Evolutionary conservation across 1,140 invertebrate species (phyloP).

Genomic region (Cyphomyrmex costatus): DNA sequence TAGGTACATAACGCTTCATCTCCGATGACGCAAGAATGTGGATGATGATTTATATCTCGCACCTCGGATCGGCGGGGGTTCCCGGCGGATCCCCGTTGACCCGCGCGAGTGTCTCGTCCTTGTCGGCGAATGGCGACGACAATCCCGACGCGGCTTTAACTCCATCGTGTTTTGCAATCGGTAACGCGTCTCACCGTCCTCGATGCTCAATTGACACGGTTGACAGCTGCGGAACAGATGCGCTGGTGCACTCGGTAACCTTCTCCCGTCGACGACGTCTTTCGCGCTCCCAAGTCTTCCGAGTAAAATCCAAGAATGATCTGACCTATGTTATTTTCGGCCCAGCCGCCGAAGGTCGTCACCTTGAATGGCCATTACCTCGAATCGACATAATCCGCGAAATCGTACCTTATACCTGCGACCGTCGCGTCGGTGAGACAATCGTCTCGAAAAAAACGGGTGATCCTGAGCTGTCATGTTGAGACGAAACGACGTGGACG

Average conservation of each 20-base stretch:
- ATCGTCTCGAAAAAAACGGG: not conserved
- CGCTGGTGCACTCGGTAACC: not conserved
- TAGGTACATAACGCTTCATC: slow-evolving; percentile 23
- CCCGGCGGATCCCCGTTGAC: not conserved
- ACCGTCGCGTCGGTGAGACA: slow-evolving; percentile 21
- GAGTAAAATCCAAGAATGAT: slow-evolving; percentile 32
- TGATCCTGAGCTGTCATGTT: slow-evolving; percentile 7
- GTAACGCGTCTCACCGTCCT: slow-evolving; percentile 10
- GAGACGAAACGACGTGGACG: not conserved
- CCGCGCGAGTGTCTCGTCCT: not conserved
- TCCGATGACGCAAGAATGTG: slow-evolving; percentile 35
- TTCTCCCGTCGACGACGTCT: not conserved
- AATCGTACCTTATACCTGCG: not conserved
- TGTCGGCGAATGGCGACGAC: not conserved
- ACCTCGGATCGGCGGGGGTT: not conserved
- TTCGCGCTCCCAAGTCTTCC: not conserved
- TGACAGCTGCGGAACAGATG: slow-evolving; percentile 59
- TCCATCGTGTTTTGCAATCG: slow-evolving; percentile 40
- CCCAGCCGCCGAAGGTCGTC: slow-evolving; percentile 41
- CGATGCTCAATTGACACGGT: slow-evolving; percentile 47
- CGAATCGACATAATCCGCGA: slow-evolving; percentile 37
- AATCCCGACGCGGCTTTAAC: not conserved
- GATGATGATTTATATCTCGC: slow-evolving; percentile 34
- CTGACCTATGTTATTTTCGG: slow-evolving; percentile 33
- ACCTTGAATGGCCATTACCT: slow-evolving; percentile 40